Evolutionary conservation across 2,797 vertebrate genomes (phyloP), one percentile per base, ranked within the genome.

Genomic region (Telmatherina bonti): DNA sequence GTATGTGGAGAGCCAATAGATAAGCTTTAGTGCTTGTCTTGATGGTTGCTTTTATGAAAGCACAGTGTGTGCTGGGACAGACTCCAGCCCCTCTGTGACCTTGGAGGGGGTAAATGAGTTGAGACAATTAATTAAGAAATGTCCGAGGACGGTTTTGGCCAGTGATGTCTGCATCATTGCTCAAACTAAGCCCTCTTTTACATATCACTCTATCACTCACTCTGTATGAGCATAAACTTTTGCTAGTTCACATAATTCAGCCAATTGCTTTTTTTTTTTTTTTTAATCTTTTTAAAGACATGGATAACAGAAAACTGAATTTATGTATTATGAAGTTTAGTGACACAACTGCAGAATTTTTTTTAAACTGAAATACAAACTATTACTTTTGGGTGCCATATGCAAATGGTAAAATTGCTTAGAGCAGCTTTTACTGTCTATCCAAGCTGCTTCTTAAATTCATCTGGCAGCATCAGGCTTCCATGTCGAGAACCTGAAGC

Each of bases 11-110:
- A 63, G 73, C 62, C 62, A 61, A 31, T 10, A 68, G 83, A 85
- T 83, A 68, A 80, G 66, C 66, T 51, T 27, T 7, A 33, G 63
- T 36, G 67, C 49, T 74, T 10, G 43, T 58, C 62, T 27, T 56
- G 73, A 77, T 75, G 75, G 72, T 29, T 1, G 36, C 29, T 61
- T 74, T 68, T 54, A 62, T 62, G 24, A 72, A 22, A 55, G 63
- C 57, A 76, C 71, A 22, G 2, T 1, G 43, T 53, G 83, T 74
- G 58, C 66, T 9, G 61, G 75, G 66, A 81, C 71, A 55, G 35
- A 70, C 69, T 77, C 62, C 80, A 74, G 78, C 59, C 66, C 31
- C 12, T 57, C 22, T 15, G 38, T 70, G 64, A 81, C 87, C 79
- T 84, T 72, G 76, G 36, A 72, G 54, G 54, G 51, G 24, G 53